phyloP scores from a whole-genome alignment of 2,113 vertebrate species.

The Catharus bicknelli region DNA sequence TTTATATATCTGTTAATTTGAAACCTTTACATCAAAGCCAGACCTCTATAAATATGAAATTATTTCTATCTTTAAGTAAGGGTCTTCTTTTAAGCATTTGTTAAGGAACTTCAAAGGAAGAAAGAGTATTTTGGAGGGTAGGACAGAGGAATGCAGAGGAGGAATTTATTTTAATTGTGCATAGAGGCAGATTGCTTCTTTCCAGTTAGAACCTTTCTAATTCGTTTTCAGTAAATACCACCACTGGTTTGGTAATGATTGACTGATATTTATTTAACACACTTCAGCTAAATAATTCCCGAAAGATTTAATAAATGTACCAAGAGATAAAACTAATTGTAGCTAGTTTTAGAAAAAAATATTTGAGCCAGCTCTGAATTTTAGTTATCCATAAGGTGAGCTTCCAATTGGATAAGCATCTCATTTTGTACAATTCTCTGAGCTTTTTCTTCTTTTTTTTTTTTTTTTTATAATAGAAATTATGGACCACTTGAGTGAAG shows the following conservation, averaged over 20 bases:
- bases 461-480: neutral
- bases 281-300: neutral
- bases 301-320: neutral
- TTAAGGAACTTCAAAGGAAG: neutral
- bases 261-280: neutral
- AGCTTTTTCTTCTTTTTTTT: neutral
- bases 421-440: neutral
- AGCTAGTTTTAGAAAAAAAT: neutral
- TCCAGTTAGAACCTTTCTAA: neutral
- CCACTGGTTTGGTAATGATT: neutral
- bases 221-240: constrained; percentile 17
- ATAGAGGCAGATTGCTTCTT: neutral
- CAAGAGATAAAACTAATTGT: neutral
- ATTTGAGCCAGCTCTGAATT: neutral
- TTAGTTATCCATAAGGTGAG: neutral
- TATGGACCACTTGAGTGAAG: neutral
- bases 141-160: neutral
- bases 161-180: neutral
- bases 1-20: neutral
- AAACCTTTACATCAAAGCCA: neutral
- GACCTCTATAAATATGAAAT: neutral
- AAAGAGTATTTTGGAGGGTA: neutral
- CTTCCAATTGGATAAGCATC: neutral
- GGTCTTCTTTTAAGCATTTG: neutral
- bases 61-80: neutral